Percentiles rank a stretch among this genome's conserved stretches.
Evolutionary conservation across 2,888 invertebrate genomes (phyloP).

Genomic region (Ditula angustiorana): DNA sequence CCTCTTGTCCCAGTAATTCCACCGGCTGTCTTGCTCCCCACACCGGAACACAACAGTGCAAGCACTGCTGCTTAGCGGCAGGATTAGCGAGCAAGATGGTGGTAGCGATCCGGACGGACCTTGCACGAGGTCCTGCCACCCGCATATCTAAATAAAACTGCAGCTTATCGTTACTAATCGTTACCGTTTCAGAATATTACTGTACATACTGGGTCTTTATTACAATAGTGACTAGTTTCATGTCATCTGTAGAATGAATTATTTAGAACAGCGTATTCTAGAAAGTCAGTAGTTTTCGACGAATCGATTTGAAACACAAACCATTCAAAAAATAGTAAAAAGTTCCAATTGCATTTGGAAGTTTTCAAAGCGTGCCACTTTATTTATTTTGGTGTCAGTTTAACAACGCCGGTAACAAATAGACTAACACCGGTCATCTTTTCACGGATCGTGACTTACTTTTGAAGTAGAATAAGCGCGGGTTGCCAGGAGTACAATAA

Average conservation of each 20-base stretch:
- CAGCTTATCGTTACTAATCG: background rate
- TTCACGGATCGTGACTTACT: constrained; percentile 54
- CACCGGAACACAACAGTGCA: no score
- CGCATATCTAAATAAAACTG: no score
- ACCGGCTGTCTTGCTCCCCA: no score
- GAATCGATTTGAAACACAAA: background rate
- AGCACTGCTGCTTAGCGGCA: no score
- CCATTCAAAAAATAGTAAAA: background rate
- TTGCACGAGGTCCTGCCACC: no score
- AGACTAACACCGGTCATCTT: constrained; percentile 8
- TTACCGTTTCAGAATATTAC: background rate
- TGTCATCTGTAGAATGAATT: background rate
- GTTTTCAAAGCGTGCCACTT: background rate
- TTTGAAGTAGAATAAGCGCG: constrained; percentile 53
- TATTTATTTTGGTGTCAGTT: constrained; percentile 3
- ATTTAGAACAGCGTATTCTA: background rate
- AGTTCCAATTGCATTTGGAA: background rate
- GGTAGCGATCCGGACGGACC: no score
- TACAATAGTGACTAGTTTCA: no score
- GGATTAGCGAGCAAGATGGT: no score
- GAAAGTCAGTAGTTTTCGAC: background rate
- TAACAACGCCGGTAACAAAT: constrained; percentile 3
- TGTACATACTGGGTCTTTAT: background rate
- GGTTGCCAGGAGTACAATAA: background rate
- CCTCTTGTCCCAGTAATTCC: no score